Percentiles rank a stretch among this genome's conserved stretches.
phyloP scores from a whole-genome alignment of 2,113 vertebrate species.

The Lophochroa leadbeateri region DNA sequence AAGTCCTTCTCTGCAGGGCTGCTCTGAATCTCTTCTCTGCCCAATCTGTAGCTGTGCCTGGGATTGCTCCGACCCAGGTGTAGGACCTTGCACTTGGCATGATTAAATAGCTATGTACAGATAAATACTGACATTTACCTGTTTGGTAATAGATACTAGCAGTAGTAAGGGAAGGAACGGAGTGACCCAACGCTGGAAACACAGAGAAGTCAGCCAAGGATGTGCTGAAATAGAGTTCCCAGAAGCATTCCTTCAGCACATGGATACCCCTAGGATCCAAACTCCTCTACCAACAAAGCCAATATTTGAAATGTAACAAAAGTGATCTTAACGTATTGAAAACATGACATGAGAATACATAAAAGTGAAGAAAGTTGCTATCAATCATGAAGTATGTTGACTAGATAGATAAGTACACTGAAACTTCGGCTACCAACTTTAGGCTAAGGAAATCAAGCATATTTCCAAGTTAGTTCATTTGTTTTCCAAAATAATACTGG shows the following conservation, averaged over 20 bases:
- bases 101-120: not conserved
- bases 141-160: not conserved
- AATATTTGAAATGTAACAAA: not conserved
- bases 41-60: too few relatives aligned
- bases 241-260: not conserved
- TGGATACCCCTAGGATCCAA: not conserved
- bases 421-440: not conserved
- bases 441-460: accelerated
- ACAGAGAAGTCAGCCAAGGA: not conserved
- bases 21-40: too few relatives aligned
- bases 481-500: not conserved
- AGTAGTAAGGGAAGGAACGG: not conserved
- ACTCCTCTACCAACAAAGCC: not conserved
- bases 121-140: not conserved
- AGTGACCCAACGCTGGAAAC: not conserved
- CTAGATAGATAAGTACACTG: not conserved
- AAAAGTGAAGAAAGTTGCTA: not conserved
- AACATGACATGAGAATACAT: not conserved
- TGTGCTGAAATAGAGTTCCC: not conserved
- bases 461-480: not conserved
- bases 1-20: too few relatives aligned
- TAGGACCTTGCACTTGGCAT: too few relatives aligned
- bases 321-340: not conserved
- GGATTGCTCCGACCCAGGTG: too few relatives aligned
- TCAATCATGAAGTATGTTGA: not conserved